Base-by-base conservation (phyloP, 2,888 invertebrate species). In the Drosophila affinis region DNA sequence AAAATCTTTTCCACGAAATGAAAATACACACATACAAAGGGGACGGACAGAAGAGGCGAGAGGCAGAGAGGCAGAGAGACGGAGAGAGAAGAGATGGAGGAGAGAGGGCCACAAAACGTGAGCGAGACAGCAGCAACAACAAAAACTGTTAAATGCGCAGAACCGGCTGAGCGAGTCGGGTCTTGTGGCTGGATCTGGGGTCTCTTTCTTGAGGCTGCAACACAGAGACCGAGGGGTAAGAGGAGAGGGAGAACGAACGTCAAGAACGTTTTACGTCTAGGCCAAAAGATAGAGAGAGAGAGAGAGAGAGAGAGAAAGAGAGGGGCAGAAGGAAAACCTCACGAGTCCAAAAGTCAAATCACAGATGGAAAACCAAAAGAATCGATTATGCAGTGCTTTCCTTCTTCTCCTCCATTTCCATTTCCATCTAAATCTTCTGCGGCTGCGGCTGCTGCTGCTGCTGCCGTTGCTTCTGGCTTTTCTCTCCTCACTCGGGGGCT, bases 1-100 rank as follows among this genome's bases (percentile, higher is more conserved):
- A 88, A 84, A 87, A 87, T 87, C 89, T 87, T 88, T 87, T 87
- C 89, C 87, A 87, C 87, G 87, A 87, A 87, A 81, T 86, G 79
- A 83, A 86, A 86, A 88, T 72, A 82, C 72, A 79, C 72, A 87
- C 87, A 84, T 53, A 55, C 47, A 21, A n/a, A 29, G 47, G 65
- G 29, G 47, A 54, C 46, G 54, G 57, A 45, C 27, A 6, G 27
- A 27, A 27, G 27, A 6, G 27, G 6, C 27, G 6, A 46, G 54
- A 56, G 48, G 64, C 44, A 49, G 49, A 52, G 7, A 24, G 60
- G 49, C 10, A 59, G 24, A 24, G 52, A 46, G 52, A 54, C 56
- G 12, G 46, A 32, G 18, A 29, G 21, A n/a, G n/a, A n/a, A n/a
- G 18, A 21, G 18, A 21, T 21, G 2, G 18, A 21, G 32, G 53